Conservation (phyloP, 2,797 vertebrate species). For the Hoplostethus atlanticus region DNA sequence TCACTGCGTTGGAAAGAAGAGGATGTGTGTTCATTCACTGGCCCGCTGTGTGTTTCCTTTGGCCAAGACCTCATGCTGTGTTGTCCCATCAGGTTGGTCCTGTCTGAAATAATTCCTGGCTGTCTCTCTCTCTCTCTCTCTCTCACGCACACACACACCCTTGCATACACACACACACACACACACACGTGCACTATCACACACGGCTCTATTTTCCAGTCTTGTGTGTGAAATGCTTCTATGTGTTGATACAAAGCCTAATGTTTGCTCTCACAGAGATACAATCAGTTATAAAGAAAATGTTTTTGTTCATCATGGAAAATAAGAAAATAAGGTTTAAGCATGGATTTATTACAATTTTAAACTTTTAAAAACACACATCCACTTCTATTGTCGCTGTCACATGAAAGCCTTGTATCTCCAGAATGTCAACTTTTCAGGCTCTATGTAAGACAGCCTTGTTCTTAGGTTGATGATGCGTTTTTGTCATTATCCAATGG, state of each 20-base stretch:
- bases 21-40: conserved; percentile 73
- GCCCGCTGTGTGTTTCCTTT: conserved; percentile 64
- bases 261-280: conserved; percentile 11
- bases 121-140: conserved; percentile 2
- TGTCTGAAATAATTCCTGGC: conserved; percentile 60
- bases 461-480: no score
- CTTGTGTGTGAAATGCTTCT: conserved; percentile 29
- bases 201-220: conserved; percentile 21
- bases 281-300: background rate
- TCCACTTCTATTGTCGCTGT: no score
- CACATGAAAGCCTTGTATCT: no score
- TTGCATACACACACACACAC: conserved; percentile 1
- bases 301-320: no score
- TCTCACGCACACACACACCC: conserved; percentile 18
- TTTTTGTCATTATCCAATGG: no score
- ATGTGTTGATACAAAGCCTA: conserved; percentile 9
- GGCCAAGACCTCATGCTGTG: conserved; percentile 61
- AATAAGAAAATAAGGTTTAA: no score
- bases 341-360: background rate
- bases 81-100: conserved; percentile 57
- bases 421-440: no score
- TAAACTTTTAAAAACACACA: background rate
- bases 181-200: background rate
- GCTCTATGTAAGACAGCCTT: no score
- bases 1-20: conserved; percentile 64